Evolutionary conservation across 2,888 invertebrate genomes (phyloP), one percentile per base, ranked within the genome.

Genomic region (Himalopsyche anomala): DNA sequence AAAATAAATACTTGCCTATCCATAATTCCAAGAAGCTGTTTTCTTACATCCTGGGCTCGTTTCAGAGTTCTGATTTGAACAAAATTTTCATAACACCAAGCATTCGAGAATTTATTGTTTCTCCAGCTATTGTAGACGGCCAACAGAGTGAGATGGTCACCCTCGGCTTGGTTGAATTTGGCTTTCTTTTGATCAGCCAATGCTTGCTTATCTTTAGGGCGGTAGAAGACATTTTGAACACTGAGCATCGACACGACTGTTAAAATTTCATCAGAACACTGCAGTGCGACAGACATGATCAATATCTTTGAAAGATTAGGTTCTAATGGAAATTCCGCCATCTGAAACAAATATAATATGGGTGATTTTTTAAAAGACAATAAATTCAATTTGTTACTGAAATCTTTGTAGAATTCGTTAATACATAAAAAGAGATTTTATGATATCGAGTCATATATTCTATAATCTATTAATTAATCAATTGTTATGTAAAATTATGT

Each of bases 81-180:
- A 91, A 99, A 99, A 93, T 99, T 99, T 91, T 99, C 99, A 90
- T 99, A 99, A 91, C 99, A 99, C 99, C 99, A 99, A 0, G 99
- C 98, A 91, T 98, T 98, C 0, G 98, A 98, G 91, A 99, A 99
- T 92, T 99, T 99, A 91, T 99, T 99, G 91, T 99, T 99, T 90
- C 98, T 97, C 99, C 99, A 99, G 82, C 99, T 98, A 91, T 99
- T 99, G 91, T 99, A 99, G 5, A 99, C 99, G 0, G 99, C 98
- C n/a, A 99, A 92, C 40, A 99, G 92, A 0, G 99, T 99, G 74
- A 99, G 92, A 92, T 99, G 99, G 91, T 99, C 99, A 0, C 99
- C 99, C 91, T 99, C 99, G 0, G 98, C 95, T 91, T 99, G 99
- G 92, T 99, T 99, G 91, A 99, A 99, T 92, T 99, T 99, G 0